These are phyloP conservation scores for Philonicus albiceps DNA, from an alignment of 2,888 invertebrate genomes.

Conservation along the genomic window DNA sequence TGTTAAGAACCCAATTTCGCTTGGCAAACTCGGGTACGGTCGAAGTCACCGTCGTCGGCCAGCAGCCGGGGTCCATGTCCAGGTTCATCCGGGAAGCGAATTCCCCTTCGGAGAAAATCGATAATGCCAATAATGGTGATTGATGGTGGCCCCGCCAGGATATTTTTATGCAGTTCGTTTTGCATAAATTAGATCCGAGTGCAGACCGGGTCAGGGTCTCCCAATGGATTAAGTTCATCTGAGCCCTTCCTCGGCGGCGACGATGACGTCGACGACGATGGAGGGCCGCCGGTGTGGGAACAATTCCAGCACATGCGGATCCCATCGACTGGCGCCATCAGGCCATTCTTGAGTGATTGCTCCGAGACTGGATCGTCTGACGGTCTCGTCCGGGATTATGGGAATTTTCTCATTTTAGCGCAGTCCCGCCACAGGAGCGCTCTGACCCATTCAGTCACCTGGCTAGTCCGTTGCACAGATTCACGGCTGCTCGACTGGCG, in stretches of 20 bases:
- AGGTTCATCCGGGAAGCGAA: background rate
- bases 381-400: background rate
- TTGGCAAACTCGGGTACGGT: background rate
- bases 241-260: background rate
- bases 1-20: background rate
- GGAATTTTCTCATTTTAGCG: background rate
- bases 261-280: background rate
- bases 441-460: constrained; percentile 21
- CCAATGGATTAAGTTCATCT: background rate
- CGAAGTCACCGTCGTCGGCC: background rate
- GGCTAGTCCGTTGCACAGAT: background rate
- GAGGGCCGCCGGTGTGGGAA: background rate
- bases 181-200: background rate
- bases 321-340: constrained; percentile 9
- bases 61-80: background rate
- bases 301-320: background rate
- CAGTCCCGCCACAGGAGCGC: background rate
- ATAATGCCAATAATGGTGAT: constrained; percentile 27
- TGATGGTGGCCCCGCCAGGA: background rate
- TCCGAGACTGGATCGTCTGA: background rate
- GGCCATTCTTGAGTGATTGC: background rate
- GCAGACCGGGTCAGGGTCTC: background rate
- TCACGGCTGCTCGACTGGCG: background rate
- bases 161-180: constrained; percentile 23
- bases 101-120: background rate